Conservation (phyloP, 2,797 vertebrate species). For the Bradypodion ventrale region DNA sequence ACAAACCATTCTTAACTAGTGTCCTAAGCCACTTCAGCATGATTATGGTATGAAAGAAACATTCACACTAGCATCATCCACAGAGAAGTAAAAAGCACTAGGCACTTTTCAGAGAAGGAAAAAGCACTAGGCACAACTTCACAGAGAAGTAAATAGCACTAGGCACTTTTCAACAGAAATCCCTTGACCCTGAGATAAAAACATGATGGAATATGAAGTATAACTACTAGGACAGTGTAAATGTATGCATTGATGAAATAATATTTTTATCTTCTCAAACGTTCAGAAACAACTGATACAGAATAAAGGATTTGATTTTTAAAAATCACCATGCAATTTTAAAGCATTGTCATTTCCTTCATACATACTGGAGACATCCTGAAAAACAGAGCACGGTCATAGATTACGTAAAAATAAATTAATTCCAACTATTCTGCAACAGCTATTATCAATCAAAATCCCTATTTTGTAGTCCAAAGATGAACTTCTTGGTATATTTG, state of each 20-base stretch:
- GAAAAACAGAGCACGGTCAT: constrained; percentile 60
- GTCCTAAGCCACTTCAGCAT: neutral
- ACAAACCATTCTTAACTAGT: neutral
- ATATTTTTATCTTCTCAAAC: constrained; percentile 30
- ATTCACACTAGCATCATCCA: neutral
- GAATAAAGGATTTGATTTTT: constrained; percentile 24
- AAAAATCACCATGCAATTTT: constrained; percentile 10
- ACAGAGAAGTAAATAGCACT: neutral
- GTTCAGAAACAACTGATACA: constrained; percentile 36
- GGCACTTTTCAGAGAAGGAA: neutral
- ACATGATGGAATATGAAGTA: neutral
- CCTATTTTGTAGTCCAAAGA: constrained; percentile 55
- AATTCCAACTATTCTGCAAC: constrained; percentile 51
- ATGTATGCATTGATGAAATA: neutral
- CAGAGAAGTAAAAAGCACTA: neutral
- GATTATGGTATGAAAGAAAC: neutral
- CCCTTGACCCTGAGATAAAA: constrained; percentile 9
- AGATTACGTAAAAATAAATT: constrained; percentile 56
- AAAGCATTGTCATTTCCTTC: constrained; percentile 50
- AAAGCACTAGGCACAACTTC: accelerated
- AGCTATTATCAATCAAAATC: constrained; percentile 65
- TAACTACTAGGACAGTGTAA: constrained; percentile 19
- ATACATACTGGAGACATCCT: constrained; percentile 45
- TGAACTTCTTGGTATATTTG: constrained; percentile 56
- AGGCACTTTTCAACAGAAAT: constrained; percentile 3